These are phyloP conservation scores for Proteles cristata DNA, from an alignment of 2,113 vertebrate genomes.

Conservation along the genomic window DNA sequence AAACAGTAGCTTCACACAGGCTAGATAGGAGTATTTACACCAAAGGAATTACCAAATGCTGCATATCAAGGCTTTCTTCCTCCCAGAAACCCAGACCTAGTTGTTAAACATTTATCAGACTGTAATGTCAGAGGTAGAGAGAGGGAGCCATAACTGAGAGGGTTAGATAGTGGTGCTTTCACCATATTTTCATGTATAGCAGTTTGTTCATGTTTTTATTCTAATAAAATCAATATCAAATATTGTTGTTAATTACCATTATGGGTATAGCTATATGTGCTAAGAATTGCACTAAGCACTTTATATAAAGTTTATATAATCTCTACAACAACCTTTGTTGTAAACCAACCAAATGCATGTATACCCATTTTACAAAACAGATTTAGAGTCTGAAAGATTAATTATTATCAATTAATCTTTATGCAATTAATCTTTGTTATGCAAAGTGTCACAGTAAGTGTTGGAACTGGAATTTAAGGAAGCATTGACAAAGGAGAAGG, in stretches of 20 bases:
- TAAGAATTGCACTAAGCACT: not conserved
- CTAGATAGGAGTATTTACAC: not conserved
- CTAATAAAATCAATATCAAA: not conserved
- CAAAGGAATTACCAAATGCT: not conserved
- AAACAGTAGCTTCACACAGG: not conserved
- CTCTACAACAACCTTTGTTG: not conserved
- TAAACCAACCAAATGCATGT: not conserved
- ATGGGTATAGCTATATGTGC: not conserved
- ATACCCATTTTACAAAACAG: not conserved
- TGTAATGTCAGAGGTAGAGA: not conserved
- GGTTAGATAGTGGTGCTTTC: not conserved
- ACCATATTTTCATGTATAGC: not conserved
- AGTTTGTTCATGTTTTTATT: not conserved
- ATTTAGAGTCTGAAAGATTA: not conserved
- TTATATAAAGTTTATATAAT: not conserved
- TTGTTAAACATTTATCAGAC: constrained; percentile 45
- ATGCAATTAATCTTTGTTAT: not conserved
- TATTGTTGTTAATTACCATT: not conserved
- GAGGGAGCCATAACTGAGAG: not conserved
- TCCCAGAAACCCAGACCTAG: not conserved
- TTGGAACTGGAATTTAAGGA: not conserved
- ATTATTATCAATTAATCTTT: not conserved
- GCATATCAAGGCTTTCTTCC: not conserved
- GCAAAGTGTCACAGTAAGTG: not conserved
- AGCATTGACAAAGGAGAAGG: not conserved